These are phyloP conservation scores for Cavia porcellus DNA, from an alignment of 2,113 vertebrate species.

Conservation along the genomic window DNA sequence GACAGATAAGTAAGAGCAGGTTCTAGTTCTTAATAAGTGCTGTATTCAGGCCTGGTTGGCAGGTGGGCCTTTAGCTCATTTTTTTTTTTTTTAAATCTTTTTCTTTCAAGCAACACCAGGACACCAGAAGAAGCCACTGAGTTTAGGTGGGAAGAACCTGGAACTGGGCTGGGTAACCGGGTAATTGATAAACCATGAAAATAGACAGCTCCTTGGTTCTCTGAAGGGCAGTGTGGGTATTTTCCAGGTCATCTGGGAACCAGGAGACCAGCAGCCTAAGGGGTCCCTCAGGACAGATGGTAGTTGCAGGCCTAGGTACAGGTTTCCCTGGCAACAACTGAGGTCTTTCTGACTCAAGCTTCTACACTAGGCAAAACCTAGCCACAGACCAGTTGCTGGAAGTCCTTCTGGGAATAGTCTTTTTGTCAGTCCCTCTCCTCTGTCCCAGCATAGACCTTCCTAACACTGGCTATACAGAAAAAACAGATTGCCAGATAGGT, in stretches of 20 bases:
- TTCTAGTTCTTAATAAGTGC: too few relatives aligned
- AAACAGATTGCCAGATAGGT: background rate
- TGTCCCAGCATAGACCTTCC: background rate
- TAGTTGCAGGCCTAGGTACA: background rate
- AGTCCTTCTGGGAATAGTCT: constrained; percentile 33
- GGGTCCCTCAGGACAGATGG: background rate
- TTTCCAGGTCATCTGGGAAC: background rate
- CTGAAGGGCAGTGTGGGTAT: background rate
- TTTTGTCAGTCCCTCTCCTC: background rate
- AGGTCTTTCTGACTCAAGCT: background rate
- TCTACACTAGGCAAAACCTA: background rate
- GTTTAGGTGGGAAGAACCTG: too few relatives aligned
- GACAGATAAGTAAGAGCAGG: too few relatives aligned
- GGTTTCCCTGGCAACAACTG: constrained; percentile 12
- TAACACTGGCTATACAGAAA: background rate
- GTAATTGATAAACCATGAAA: background rate
- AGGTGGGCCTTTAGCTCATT: too few relatives aligned
- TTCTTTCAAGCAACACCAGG: too few relatives aligned
- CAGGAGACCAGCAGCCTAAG: background rate
- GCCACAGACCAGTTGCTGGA: background rate
- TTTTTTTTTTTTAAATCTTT: too few relatives aligned
- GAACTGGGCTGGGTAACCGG: background rate
- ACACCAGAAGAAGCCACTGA: too few relatives aligned
- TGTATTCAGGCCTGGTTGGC: too few relatives aligned
- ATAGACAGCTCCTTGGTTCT: background rate